A percentile compares a stretch with the other conserved stretches of the same genome.
These are phyloP conservation scores for Cacatua alba DNA, from an alignment of 2,113 vertebrate species.

Conservation along the genomic window DNA sequence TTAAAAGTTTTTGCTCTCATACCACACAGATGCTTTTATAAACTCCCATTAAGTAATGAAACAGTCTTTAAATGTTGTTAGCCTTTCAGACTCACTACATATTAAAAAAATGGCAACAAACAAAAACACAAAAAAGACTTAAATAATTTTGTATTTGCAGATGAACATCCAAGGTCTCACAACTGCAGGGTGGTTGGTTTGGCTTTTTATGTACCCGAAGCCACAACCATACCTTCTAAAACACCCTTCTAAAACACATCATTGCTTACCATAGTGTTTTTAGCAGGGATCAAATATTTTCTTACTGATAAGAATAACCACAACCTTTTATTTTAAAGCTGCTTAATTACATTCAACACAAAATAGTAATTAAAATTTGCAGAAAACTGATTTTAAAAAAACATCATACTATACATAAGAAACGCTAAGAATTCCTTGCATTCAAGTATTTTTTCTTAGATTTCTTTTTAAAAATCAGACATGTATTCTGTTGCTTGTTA, in stretches of 20 bases:
- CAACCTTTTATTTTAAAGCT: not conserved
- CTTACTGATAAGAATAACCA: not conserved
- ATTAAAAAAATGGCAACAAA: not conserved
- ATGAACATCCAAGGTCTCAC: not conserved
- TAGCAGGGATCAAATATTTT: not conserved
- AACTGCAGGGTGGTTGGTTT: no score
- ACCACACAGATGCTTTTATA: not conserved
- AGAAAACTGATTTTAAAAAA: not conserved
- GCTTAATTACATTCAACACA: not conserved
- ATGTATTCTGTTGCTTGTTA: not conserved
- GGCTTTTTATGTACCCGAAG: not conserved
- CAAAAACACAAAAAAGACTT: rapidly evolving
- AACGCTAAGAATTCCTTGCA: not conserved
- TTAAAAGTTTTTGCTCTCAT: not conserved
- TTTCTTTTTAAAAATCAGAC: not conserved
- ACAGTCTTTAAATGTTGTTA: not conserved
- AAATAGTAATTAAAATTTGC: not conserved
- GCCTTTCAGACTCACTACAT: not conserved
- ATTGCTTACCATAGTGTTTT: not conserved
- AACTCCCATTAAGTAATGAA: not conserved
- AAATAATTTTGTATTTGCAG: not conserved
- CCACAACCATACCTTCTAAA: not conserved
- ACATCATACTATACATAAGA: not conserved
- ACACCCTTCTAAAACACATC: not conserved
- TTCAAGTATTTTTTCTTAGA: not conserved